Conservation (phyloP, 2,797 vertebrate genomes). For the Cuculus canorus region DNA sequence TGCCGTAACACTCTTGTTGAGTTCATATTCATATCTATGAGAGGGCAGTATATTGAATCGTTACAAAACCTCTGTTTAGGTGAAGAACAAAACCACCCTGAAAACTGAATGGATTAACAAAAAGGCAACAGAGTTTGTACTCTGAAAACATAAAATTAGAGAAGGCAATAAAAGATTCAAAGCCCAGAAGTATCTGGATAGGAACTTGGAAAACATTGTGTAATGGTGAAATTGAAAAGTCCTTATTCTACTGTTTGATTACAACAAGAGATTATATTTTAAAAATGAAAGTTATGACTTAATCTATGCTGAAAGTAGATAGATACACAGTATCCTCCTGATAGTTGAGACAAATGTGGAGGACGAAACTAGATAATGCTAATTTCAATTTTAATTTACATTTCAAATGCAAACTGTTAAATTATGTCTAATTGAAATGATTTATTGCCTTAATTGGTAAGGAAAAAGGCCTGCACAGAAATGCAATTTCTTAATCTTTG, state of each 20-base stretch:
- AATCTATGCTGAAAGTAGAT: constrained; percentile 3
- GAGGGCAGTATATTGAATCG: background rate
- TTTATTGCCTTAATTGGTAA: constrained; percentile 20
- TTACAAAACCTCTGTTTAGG: background rate
- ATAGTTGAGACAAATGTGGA: background rate
- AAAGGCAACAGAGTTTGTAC: background rate
- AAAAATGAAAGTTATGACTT: constrained; percentile 4
- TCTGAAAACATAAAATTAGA: constrained; percentile 22
- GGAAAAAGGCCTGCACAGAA: background rate
- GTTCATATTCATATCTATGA: background rate
- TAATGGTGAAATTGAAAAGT: background rate
- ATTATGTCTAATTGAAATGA: constrained; percentile 43
- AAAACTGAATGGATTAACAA: constrained; percentile 31
- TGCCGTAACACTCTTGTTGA: background rate
- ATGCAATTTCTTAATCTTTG: constrained; percentile 24
- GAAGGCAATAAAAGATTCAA: constrained; percentile 15
- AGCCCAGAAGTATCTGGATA: constrained; percentile 18
- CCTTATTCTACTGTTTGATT: background rate
- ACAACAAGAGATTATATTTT: background rate
- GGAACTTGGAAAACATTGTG: background rate
- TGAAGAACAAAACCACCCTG: background rate
- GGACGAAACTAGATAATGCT: background rate
- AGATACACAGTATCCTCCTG: background rate
- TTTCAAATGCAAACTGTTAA: constrained; percentile 38
- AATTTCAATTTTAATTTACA: constrained; percentile 32